Evolutionary conservation across 2,888 invertebrate species (phyloP).

Genomic region (Mamestra brassicae): DNA sequence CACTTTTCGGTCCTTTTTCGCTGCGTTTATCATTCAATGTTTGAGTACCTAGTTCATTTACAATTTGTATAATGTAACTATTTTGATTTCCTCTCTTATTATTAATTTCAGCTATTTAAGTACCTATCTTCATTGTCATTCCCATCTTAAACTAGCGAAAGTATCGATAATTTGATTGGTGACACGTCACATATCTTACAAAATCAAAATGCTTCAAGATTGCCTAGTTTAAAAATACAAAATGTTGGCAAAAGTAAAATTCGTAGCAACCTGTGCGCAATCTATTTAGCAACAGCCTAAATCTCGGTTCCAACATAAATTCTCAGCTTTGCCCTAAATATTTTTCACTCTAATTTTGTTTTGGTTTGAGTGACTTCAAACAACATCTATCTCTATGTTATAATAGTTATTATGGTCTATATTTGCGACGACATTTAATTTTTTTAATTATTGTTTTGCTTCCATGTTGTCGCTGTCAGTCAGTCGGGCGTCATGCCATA

Average conservation of each 20-base stretch:
- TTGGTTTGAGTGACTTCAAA: conserved; percentile 53
- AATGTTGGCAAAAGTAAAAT: conserved; percentile 15
- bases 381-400: conserved; percentile 34
- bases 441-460: too few species aligned
- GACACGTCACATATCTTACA: not conserved
- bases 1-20: too few species aligned
- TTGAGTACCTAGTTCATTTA: too few species aligned
- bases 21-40: too few species aligned
- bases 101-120: not conserved
- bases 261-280: conserved; percentile 20
- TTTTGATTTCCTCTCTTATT: not conserved
- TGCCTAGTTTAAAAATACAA: conserved; percentile 7
- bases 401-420: conserved; percentile 49
- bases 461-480: too few species aligned
- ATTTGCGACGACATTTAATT: conserved; percentile 44
- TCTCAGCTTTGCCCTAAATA: conserved; percentile 51
- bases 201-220: not conserved
- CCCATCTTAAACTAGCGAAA: not conserved
- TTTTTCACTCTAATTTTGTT: conserved; percentile 41
- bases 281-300: conserved; percentile 50
- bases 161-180: not conserved
- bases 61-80: too few species aligned
- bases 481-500: too few species aligned
- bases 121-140: not conserved
- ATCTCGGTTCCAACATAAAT: conserved; percentile 49